Base-by-base conservation (phyloP, 2,888 invertebrate species). In the Eurytoma adleriae region DNA sequence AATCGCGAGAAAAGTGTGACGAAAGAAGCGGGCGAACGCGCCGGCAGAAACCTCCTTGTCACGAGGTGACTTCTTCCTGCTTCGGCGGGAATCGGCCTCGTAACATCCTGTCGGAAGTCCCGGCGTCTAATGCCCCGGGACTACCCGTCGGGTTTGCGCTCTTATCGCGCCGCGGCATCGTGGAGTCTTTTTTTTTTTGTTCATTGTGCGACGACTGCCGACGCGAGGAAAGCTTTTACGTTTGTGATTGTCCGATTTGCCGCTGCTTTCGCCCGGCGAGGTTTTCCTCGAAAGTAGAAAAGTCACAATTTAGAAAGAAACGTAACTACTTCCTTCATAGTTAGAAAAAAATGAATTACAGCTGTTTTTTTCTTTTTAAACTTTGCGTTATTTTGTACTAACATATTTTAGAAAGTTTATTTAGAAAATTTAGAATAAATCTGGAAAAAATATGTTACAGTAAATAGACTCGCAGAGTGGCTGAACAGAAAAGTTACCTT, bases 1-100 rank as follows among this genome's bases (percentile, higher is more conserved):
- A 30, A 24, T 16, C 70, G 67, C 5, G 76, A 74, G 77, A 83
- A 84, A 85, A 85, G 83, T 82, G 84, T 84, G 81, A 72, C 83
- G 81, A 70, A 71, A 64, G 27, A 27, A 57, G 30, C 14, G 61
- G 61, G 62, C 64, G 16, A 40, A 40, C 40, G 40, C 40, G 4
- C 5, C 2, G 7, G 40, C 40, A 40, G 40, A 40, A 40, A 40
- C 4, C 40, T 40, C 7, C 40, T 40, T 40, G 40, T 16, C 64
- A 64, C 64, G 40, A 64, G 27, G 64, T n/a, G 54, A 52, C 3
- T 40, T 69, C 76, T 76, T 69, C 68, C 68, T 61, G 14, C 62
- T 24, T 77, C 64, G 24, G 7, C 16, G 67, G n/a, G 52, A 83
- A 20, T 12, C 61, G 16, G 52, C 73, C 68, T 68, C 72, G 62